A percentile compares a stretch with the other conserved stretches of the same genome.
Conservation (phyloP, 2,113 vertebrate species). For the Odontophorus gujanensis region DNA sequence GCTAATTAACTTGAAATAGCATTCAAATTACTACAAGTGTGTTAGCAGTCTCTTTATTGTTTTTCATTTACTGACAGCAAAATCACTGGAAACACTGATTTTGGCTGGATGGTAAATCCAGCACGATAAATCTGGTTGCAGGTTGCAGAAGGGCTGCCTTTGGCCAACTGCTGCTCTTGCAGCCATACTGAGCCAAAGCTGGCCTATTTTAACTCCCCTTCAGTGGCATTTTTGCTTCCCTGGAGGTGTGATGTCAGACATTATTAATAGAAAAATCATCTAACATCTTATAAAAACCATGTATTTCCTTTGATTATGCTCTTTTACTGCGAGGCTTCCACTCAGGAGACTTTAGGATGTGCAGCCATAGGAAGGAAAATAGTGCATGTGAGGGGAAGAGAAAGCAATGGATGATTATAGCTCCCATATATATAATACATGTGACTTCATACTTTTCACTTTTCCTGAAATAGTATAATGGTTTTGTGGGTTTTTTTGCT, state of each 20-base stretch:
- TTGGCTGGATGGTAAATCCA: background rate
- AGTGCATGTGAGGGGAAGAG: fast-evolving
- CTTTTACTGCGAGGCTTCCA: background rate
- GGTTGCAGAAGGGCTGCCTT: background rate
- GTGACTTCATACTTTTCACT: background rate
- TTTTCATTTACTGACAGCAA: slow-evolving; percentile 8
- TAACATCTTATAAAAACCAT: background rate
- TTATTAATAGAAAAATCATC: slow-evolving; percentile 19
- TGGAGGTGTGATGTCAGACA: background rate
- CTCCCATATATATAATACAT: background rate
- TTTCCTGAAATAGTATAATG: background rate
- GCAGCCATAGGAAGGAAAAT: fast-evolving
- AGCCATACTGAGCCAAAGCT: background rate
- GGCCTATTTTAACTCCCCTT: slow-evolving; percentile 2
- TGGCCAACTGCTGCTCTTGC: background rate
- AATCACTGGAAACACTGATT: background rate
- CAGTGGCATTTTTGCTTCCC: background rate
- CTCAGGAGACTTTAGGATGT: background rate
- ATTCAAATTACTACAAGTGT: background rate
- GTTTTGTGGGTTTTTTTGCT: too few relatives aligned
- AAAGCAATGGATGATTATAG: background rate
- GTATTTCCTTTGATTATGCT: background rate
- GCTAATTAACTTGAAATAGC: background rate
- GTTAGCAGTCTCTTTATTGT: background rate
- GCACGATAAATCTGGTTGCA: background rate